Conservation (phyloP, 1,140 invertebrate species). For the Drosophila kohkoa region DNA sequence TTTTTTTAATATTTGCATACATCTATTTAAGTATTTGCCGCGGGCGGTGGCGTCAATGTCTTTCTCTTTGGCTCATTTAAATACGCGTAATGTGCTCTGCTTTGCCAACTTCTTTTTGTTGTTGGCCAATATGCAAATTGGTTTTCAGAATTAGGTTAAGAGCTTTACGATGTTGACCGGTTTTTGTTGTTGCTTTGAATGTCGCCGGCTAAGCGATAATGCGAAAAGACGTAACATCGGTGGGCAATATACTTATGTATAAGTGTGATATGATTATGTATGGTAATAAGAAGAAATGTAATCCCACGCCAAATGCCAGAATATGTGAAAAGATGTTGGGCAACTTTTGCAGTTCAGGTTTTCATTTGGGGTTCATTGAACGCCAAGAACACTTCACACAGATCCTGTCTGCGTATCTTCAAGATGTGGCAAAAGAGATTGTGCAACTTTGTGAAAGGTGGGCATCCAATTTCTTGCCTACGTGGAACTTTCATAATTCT, state of each 20-base stretch:
- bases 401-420: constrained; percentile 54
- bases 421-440: constrained; percentile 51
- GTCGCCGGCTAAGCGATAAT: constrained; percentile 26
- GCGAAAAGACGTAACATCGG: constrained; percentile 45
- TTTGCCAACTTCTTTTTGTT: constrained; percentile 30
- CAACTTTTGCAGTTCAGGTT: constrained; percentile 63
- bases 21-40: constrained; percentile 25
- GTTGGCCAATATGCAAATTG: constrained; percentile 57
- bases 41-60: constrained; percentile 3
- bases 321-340: constrained; percentile 61
- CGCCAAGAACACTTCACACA: constrained; percentile 40
- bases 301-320: constrained; percentile 30
- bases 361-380: constrained; percentile 71
- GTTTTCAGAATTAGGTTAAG: constrained; percentile 65
- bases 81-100: constrained; percentile 29
- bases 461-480: constrained; percentile 20
- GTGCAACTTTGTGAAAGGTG: constrained; percentile 40
- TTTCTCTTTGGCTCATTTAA: constrained; percentile 26
- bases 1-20: constrained; percentile 24
- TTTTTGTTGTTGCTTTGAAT: constrained; percentile 39
- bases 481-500: constrained; percentile 28
- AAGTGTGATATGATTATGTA: constrained; percentile 44
- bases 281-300: constrained; percentile 64
- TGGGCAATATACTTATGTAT: constrained; percentile 6
- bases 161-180: constrained; percentile 50